Conservation (phyloP, 1,140 invertebrate genomes). For the Pseudomyrmex dendroicus region DNA sequence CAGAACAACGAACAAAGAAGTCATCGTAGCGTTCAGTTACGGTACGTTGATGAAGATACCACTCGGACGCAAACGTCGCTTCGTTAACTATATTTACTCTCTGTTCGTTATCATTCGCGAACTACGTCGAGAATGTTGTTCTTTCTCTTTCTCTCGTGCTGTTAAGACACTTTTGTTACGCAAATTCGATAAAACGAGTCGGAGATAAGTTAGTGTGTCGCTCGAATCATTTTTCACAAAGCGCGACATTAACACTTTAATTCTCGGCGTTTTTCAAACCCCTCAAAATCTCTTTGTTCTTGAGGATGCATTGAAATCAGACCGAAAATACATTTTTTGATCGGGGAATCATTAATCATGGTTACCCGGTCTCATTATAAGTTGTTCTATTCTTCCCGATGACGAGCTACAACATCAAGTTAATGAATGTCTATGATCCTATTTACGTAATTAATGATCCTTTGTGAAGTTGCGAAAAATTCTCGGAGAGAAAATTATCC, state of each 20-base stretch:
- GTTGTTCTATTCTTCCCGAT: constrained; percentile 52
- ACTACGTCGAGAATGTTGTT: background rate
- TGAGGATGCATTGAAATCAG: constrained; percentile 22
- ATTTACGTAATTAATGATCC: constrained; percentile 56
- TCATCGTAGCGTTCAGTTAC: constrained; percentile 21
- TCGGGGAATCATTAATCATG: constrained; percentile 38
- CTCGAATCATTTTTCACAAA: constrained; percentile 3
- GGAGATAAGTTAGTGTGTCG: background rate
- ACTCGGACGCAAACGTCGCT: constrained; percentile 26
- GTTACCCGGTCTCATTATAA: constrained; percentile 40
- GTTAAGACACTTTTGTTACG: no score
- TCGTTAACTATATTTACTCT: background rate
- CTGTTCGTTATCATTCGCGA: constrained; percentile 10
- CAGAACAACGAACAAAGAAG: constrained; percentile 48
- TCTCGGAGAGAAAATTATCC: constrained; percentile 32
- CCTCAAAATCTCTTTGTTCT: background rate
- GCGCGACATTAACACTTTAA: background rate
- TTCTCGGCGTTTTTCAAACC: background rate
- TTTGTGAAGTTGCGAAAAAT: constrained; percentile 20
- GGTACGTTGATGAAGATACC: constrained; percentile 38
- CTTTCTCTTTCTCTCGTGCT: background rate
- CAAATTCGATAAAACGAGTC: background rate
- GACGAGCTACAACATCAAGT: constrained; percentile 54
- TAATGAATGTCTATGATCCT: constrained; percentile 60
- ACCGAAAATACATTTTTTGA: constrained; percentile 36